Evolutionary conservation across 2,888 invertebrate species (phyloP), one percentile per base, ranked within the genome.

Genomic region (Oscheius sp.): DNA sequence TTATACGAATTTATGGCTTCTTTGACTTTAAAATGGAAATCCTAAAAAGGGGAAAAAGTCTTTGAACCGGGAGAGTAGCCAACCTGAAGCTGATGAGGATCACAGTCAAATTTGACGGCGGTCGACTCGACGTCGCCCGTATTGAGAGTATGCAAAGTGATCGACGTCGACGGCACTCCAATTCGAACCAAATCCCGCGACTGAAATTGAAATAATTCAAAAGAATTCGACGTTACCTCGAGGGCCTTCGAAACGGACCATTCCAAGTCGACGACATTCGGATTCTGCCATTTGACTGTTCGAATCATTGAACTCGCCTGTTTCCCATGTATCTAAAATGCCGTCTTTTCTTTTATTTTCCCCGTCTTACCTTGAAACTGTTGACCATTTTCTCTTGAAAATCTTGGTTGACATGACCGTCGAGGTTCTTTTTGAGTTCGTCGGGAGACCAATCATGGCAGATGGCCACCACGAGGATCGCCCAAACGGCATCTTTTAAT

Each of bases 191-290:
- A 18, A 45, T 58, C 46, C 18, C 52, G n/a, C 21, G 70, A 52
- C 70, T 69, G 12, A 25, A 56, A 29, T 9, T n/a, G 5, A 13
- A 13, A 49, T 49, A 21, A 3, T 18, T 13, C 49, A 45, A 45
- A 45, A 45, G 16, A 16, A 45, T 7, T 9, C 35, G 35, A 35
- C 3, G 9, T 35, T 16, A 76, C 76, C 69, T 79, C 76, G 35
- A 76, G 69, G 2, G 43, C 69, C 69, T 75, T 80, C 18, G 75
- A 63, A 27, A 80, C 74, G 35, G 70, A 61, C 71, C 79, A 76
- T 18, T 77, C 72, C 12, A 77, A 64, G 55, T 80, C 78, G 23
- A 78, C 73, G 12, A 81, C 61, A 58, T 78, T 73, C n/a, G 76
- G 73, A 68, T 77, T 68, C 41, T 69, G 74, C 76, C 78, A 79